phyloP scores from a whole-genome alignment of 2,888 invertebrate genomes.

The Synergus umbraculus region DNA sequence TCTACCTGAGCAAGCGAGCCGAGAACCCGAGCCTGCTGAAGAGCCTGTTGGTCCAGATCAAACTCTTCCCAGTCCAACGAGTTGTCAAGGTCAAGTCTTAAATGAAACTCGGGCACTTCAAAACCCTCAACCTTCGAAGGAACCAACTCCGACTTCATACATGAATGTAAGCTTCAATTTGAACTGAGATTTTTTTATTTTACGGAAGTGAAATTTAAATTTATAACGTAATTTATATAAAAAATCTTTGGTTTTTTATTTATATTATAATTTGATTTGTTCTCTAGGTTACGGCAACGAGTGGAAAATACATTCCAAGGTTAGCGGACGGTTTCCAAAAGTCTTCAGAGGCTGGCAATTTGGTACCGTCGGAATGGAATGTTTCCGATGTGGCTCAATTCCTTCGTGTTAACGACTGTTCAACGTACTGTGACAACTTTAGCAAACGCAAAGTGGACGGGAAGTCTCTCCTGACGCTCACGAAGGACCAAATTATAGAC shows the following conservation, averaged over 20 bases:
- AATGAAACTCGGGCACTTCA: slow-evolving; percentile 73
- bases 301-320: slow-evolving; percentile 80
- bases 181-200: neutral
- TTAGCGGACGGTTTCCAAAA: slow-evolving; percentile 78
- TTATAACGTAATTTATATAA: neutral
- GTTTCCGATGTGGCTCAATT: slow-evolving; percentile 93
- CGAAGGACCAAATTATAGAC: slow-evolving; percentile 94
- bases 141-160: slow-evolving; percentile 82
- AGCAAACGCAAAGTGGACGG: slow-evolving; percentile 87
- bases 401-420: slow-evolving; percentile 90
- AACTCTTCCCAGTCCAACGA: slow-evolving; percentile 75
- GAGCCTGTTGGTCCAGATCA: slow-evolving; percentile 81
- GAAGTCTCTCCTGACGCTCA: slow-evolving; percentile 86
- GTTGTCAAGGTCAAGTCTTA: slow-evolving; percentile 76
- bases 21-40: slow-evolving; percentile 79
- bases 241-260: neutral
- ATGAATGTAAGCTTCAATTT: slow-evolving; percentile 79
- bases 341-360: slow-evolving; percentile 79
- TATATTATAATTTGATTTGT: slow-evolving; percentile 8
- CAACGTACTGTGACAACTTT: slow-evolving; percentile 81
- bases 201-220: too few relatives aligned
- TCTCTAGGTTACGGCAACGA: slow-evolving; percentile 77
- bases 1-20: slow-evolving; percentile 74
- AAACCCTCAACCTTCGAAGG: slow-evolving; percentile 79
- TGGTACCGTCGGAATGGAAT: slow-evolving; percentile 87